phyloP scores from a whole-genome alignment of 2,888 invertebrate species.

The Tholera decimalis region DNA sequence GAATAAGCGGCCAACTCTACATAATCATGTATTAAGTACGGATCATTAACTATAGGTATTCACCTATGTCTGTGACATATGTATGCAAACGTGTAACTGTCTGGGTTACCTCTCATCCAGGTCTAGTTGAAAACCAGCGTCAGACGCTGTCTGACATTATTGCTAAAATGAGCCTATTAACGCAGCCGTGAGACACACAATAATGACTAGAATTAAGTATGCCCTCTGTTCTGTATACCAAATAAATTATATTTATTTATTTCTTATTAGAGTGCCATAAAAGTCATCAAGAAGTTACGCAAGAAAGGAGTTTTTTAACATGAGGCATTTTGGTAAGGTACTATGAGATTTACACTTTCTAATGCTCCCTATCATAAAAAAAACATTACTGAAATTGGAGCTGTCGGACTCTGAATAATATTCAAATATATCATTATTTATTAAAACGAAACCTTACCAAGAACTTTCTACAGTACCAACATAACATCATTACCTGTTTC shows the following conservation, averaged over 20 bases:
- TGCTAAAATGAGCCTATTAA: too few species aligned
- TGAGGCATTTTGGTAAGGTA: not conserved
- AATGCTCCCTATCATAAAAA: not conserved
- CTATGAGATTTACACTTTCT: not conserved
- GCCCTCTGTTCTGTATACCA: too few species aligned
- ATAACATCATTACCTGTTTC: constrained; percentile 4
- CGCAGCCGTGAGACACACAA: too few species aligned
- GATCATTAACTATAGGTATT: constrained; percentile 10
- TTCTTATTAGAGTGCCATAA: too few species aligned
- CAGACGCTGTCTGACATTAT: too few species aligned
- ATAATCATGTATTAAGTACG: too few species aligned
- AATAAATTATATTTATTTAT: too few species aligned
- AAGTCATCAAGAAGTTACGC: not conserved
- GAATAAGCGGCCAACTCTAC: not conserved
- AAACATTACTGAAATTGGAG: not conserved
- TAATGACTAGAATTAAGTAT: too few species aligned
- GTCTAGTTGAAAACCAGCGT: too few species aligned
- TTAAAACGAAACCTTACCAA: constrained; percentile 16
- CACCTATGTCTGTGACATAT: not conserved
- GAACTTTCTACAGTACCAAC: constrained; percentile 2
- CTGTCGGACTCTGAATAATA: constrained; percentile 11
- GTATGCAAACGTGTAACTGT: too few species aligned
- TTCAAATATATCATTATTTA: constrained; percentile 12
- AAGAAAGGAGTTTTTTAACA: not conserved
- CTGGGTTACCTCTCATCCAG: too few species aligned